Evolutionary conservation across 2,797 vertebrate species (phyloP).

Genomic region (Scleropages formosus): DNA sequence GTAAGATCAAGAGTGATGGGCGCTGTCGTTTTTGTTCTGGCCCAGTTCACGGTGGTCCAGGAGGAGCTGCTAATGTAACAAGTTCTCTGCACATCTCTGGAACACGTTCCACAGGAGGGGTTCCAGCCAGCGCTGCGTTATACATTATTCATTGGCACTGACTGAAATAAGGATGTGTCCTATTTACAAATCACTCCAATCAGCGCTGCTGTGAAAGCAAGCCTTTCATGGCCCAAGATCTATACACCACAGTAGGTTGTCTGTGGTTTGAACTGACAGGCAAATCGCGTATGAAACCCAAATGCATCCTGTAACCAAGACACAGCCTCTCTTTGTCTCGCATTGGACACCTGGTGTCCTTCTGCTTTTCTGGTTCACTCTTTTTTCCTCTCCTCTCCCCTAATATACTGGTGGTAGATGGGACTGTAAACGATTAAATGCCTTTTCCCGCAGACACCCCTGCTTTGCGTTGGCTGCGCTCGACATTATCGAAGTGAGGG

Average conservation of each 20-base stretch:
- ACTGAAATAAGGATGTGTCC: slow-evolving; percentile 51
- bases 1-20: slow-evolving; percentile 5
- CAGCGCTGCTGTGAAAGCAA: slow-evolving; percentile 20
- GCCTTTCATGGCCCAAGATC: neutral
- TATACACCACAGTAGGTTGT: neutral
- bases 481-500: neutral
- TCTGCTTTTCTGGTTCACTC: neutral
- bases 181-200: slow-evolving; percentile 51
- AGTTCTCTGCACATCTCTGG: slow-evolving; percentile 36
- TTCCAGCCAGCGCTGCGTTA: slow-evolving; percentile 29
- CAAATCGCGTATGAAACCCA: neutral
- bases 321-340: neutral
- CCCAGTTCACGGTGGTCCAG: neutral
- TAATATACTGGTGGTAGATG: neutral
- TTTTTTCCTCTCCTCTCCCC: neutral
- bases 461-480: neutral
- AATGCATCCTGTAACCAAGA: neutral
- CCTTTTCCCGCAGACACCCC: neutral
- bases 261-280: neutral
- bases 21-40: neutral
- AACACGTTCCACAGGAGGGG: slow-evolving; percentile 28
- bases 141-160: slow-evolving; percentile 53
- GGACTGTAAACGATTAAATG: neutral
- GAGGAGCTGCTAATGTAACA: slow-evolving; percentile 23
- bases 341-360: no score